These are phyloP conservation scores for Takifugu ocellatus DNA, from an alignment of 2,797 vertebrate genomes.

Conservation along the genomic window DNA sequence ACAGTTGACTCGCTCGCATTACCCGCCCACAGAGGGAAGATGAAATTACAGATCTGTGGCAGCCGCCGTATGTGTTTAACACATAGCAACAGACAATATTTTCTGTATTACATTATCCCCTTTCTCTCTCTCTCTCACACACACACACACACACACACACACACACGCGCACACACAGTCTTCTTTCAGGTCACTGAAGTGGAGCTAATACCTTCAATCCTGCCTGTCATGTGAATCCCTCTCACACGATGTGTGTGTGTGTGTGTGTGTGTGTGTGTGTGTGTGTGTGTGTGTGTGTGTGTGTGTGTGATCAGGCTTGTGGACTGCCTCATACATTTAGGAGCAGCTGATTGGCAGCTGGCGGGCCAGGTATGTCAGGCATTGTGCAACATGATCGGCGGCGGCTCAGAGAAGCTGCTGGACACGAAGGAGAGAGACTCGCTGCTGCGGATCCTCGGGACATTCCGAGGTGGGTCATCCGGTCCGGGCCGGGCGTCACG, in stretches of 20 bases:
- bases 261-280: slow-evolving; percentile 32
- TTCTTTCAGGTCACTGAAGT: slow-evolving; percentile 45
- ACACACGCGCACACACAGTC: slow-evolving; percentile 10
- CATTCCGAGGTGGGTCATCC: slow-evolving; percentile 78
- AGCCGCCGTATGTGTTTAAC: slow-evolving; percentile 2
- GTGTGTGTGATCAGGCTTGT: slow-evolving; percentile 75
- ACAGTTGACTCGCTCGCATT: too few relatives aligned
- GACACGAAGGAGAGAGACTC: slow-evolving; percentile 50
- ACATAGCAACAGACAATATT: not conserved
- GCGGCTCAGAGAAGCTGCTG: slow-evolving; percentile 34
- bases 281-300: slow-evolving; percentile 38
- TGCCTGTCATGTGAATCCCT: slow-evolving; percentile 55
- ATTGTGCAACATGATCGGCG: slow-evolving; percentile 86
- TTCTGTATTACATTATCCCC: not conserved
- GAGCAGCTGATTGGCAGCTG: slow-evolving; percentile 89
- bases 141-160: too few relatives aligned
- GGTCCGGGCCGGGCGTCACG: slow-evolving; percentile 12
- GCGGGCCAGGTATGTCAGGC: slow-evolving; percentile 89
- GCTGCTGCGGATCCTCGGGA: slow-evolving; percentile 74
- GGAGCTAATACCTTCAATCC: slow-evolving; percentile 51
- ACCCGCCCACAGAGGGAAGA: not conserved
- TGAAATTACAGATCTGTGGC: not conserved
- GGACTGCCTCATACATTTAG: slow-evolving; percentile 90
- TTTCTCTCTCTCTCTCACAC: not conserved
- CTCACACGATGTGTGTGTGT: slow-evolving; percentile 28